These are phyloP conservation scores for Ectropis crepuscularia DNA, from an alignment of 2,888 invertebrate genomes.

Conservation along the genomic window DNA sequence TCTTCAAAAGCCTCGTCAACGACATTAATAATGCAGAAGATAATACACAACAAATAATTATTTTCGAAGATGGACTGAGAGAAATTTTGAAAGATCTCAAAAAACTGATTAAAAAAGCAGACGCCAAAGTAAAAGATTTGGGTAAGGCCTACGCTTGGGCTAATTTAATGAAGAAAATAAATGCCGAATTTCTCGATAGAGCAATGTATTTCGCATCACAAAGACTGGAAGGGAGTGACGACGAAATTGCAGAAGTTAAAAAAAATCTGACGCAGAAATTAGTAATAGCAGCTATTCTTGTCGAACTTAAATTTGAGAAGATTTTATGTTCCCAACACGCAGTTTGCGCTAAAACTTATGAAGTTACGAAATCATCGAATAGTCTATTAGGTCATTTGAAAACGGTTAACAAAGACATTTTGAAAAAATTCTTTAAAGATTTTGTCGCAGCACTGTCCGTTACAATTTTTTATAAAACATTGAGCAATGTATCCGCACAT, in stretches of 20 bases:
- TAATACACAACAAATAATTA: slow-evolving; percentile 26
- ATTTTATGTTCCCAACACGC: slow-evolving; percentile 58
- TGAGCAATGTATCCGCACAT: slow-evolving; percentile 51
- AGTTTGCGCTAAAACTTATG: slow-evolving; percentile 56
- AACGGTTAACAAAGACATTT: slow-evolving; percentile 47
- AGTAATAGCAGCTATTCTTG: slow-evolving; percentile 51
- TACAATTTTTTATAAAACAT: slow-evolving; percentile 49
- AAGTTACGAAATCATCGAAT: slow-evolving; percentile 57
- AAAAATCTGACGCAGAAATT: slow-evolving; percentile 55
- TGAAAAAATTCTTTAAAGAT: slow-evolving; percentile 48
- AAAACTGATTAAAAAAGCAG: slow-evolving; percentile 50
- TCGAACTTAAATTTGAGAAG: slow-evolving; percentile 58
- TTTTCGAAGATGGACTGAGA: slow-evolving; percentile 53
- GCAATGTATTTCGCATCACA: slow-evolving; percentile 48
- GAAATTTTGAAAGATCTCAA: slow-evolving; percentile 49
- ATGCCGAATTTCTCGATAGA: slow-evolving; percentile 58
- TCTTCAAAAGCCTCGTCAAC: slow-evolving; percentile 52
- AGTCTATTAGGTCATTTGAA: slow-evolving; percentile 51
- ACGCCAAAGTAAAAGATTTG: slow-evolving; percentile 46
- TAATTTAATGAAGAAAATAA: slow-evolving; percentile 62
- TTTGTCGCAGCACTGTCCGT: slow-evolving; percentile 40
- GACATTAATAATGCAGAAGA: slow-evolving; percentile 33
- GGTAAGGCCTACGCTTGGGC: slow-evolving; percentile 56
- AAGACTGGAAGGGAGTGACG: slow-evolving; percentile 43
- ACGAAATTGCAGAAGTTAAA: slow-evolving; percentile 43